Percentiles rank a stretch among this genome's conserved stretches.
These are phyloP conservation scores for Sardina pilchardus DNA, from an alignment of 2,113 vertebrate species.

Conservation along the genomic window DNA sequence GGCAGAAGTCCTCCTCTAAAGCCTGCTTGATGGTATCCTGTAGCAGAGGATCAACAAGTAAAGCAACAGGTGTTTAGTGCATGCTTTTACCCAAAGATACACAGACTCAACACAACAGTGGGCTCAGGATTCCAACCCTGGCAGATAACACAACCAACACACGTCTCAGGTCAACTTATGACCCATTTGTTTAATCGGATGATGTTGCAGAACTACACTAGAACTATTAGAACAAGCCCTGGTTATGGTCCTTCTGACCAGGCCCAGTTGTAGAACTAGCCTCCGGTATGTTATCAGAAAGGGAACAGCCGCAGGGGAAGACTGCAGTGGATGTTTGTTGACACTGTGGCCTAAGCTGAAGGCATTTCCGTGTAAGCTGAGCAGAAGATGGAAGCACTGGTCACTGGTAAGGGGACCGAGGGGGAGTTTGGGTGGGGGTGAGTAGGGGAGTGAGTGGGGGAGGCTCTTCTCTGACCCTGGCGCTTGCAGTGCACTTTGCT, in stretches of 20 bases:
- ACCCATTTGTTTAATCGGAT: too few species aligned
- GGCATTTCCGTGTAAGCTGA: slow-evolving; percentile 3
- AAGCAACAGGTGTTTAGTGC: neutral
- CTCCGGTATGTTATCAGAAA: neutral
- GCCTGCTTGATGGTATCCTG: neutral
- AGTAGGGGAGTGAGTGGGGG: neutral
- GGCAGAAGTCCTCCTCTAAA: neutral
- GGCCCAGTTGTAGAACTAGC: neutral
- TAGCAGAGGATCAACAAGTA: neutral
- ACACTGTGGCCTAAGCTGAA: slow-evolving; percentile 11
- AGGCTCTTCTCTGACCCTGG: neutral
- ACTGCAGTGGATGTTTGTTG: neutral
- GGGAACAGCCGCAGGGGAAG: neutral
- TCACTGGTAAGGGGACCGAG: neutral
- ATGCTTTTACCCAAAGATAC: too few species aligned
- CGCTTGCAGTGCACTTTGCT: neutral
- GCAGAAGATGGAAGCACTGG: neutral
- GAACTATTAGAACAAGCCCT: too few species aligned
- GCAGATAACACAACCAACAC: too few species aligned
- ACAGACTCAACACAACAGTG: too few species aligned
- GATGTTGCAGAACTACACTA: too few species aligned
- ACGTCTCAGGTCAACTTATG: too few species aligned
- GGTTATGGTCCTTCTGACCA: too few species aligned
- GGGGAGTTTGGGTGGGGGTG: neutral
- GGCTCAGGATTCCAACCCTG: too few species aligned